Evolutionary conservation across 1,140 invertebrate genomes (phyloP).

Genomic region (Acromyrmex heyeri): DNA sequence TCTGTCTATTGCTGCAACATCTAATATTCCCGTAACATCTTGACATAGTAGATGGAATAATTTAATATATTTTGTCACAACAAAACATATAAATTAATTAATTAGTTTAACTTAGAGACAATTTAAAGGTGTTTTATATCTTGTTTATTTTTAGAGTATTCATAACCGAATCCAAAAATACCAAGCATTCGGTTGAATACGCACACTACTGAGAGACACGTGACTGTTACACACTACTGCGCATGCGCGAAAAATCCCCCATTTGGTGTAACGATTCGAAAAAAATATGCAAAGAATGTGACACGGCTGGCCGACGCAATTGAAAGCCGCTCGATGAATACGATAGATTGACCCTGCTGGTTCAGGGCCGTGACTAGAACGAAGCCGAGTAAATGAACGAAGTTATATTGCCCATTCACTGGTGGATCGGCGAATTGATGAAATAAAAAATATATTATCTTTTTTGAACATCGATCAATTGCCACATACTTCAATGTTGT

Average conservation of each 20-base stretch:
- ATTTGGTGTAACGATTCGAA: slow-evolving; percentile 66
- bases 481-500: background rate
- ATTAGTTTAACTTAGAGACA: background rate
- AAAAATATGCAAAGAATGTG: slow-evolving; percentile 52
- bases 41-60: background rate
- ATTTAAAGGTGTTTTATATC: background rate
- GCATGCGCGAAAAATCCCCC: background rate
- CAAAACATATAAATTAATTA: background rate
- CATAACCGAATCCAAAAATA: background rate
- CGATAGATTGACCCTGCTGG: slow-evolving; percentile 1
- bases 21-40: background rate
- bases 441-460: background rate
- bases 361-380: slow-evolving; percentile 33
- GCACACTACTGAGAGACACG: background rate
- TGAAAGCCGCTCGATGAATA: slow-evolving; percentile 66
- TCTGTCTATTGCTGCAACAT: background rate
- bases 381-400: background rate
- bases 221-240: background rate
- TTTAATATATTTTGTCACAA: background rate
- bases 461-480: background rate
- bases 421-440: background rate
- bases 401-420: background rate
- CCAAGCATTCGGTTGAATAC: background rate
- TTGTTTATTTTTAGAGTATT: background rate
- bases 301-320: background rate